Percentiles rank a stretch among this genome's conserved stretches.
Conservation (phyloP, 2,113 vertebrate genomes). For the Platanista minor region DNA sequence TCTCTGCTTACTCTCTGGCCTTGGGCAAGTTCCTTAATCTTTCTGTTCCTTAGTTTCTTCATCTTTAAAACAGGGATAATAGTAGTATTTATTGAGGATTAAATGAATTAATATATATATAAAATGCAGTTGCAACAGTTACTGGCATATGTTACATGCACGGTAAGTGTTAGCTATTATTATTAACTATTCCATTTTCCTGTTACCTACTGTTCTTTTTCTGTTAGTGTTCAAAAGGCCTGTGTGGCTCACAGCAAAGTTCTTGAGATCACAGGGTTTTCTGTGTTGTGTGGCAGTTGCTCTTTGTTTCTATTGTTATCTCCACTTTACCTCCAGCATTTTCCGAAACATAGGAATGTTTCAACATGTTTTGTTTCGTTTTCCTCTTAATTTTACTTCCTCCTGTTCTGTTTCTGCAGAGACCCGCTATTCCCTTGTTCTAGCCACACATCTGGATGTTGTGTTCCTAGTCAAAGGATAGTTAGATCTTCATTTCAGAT, state of each 20-base stretch:
- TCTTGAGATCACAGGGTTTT: neutral
- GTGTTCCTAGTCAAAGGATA: neutral
- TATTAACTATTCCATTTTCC: neutral
- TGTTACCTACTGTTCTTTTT: neutral
- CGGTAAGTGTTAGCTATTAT: neutral
- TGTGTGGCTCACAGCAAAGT: neutral
- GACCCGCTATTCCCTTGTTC: neutral
- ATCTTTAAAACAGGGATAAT: neutral
- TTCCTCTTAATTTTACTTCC: neutral
- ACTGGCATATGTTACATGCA: neutral
- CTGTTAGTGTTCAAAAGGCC: neutral
- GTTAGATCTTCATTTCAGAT: neutral
- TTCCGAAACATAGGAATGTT: neutral
- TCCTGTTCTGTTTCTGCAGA: neutral
- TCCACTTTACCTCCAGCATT: neutral
- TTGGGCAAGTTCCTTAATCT: neutral
- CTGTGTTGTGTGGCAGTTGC: neutral
- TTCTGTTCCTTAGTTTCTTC: neutral
- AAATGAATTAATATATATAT: neutral
- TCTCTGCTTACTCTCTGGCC: neutral
- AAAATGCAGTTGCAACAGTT: neutral
- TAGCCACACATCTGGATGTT: neutral
- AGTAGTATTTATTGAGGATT: neutral
- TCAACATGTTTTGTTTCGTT: neutral
- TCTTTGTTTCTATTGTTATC: neutral